Evolutionary conservation across 1,140 invertebrate species (phyloP), one percentile per base, ranked within the genome.

Genomic region (Daktulosphaira vitifoliae): DNA sequence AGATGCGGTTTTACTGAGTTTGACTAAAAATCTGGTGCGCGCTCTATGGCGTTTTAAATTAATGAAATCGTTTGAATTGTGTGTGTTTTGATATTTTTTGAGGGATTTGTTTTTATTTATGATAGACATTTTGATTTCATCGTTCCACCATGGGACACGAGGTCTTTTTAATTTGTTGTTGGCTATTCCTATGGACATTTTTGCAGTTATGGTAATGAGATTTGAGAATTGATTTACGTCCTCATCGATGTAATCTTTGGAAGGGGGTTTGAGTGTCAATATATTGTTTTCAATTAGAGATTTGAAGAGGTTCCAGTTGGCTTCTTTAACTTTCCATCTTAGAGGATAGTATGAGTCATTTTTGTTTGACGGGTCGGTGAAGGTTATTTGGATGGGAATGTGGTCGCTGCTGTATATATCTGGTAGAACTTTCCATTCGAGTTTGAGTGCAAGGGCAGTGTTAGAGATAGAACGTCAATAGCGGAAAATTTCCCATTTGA

Each of bases 91-190:
- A 15, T 49, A 49, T 49, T 23, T 49, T 49, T 49, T 22, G 13
- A 15, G 46, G 22, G 46, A 49, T 49, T 49, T 49, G 46, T 49
- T 49, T 49, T 49, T 49, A 23, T 49, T 49, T 49, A 49, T 49
- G n/a, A 49, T 49, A 49, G 46, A 49, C n/a, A 4, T 49, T 49
- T 49, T 49, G 3, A 49, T 49, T 49, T 25, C 22, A 3, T 49
- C 11, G 22, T 49, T 49, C 46, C 46, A 49, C 46, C 46, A 49
- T 49, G 46, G 46, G 11, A 25, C 46, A 20, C 22, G 9, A 0
- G 46, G 22, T 49, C 11, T 0, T 49, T 22, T 49, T 2, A 4
- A 1, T 49, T 49, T 49, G 46, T 49, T 49, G 46, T 49, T 49
- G 20, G 46, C 11, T 23, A 49, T 49, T 22, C 46, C 46, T 49